A percentile compares a stretch with the other conserved stretches of the same genome.
These are phyloP conservation scores for Hormiphora californensis DNA, from an alignment of 37 sponge, comb jelly and placozoan species.

Conservation along the genomic window DNA sequence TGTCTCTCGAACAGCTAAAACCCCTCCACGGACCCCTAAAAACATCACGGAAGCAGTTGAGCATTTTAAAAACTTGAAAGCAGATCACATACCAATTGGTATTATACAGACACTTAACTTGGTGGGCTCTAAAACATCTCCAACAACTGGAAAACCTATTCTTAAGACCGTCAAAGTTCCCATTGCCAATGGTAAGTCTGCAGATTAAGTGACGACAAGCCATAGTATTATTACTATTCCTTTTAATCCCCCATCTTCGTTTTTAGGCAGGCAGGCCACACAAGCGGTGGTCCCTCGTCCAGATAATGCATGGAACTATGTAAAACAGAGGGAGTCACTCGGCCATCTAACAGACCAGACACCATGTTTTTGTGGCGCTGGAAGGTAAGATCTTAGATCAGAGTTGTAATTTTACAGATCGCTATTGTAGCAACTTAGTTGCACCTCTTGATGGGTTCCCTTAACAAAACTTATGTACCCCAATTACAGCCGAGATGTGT, in stretches of 20 bases:
- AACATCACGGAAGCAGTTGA: background rate
- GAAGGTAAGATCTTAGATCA: conserved; percentile 59
- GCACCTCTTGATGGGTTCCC: background rate
- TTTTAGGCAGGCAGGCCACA: conserved; percentile 4
- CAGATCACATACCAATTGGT: conserved; percentile 8
- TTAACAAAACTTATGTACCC: background rate
- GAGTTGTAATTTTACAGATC: background rate
- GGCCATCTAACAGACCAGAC: conserved; percentile 79
- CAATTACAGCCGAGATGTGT: conserved; percentile 59
- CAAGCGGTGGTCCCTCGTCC: conserved; percentile 59
- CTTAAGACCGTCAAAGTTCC: conserved; percentile 45
- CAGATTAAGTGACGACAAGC: no score
- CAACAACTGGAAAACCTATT: background rate
- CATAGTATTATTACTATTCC: no score
- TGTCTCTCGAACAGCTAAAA: no score
- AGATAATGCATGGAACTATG: conserved; percentile 80
- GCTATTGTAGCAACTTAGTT: background rate
- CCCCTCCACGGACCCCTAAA: background rate
- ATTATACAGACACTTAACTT: conserved; percentile 27
- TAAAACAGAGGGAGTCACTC: conserved; percentile 61
- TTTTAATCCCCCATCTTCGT: no score
- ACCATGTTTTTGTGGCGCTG: conserved; percentile 91
- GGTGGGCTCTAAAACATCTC: background rate
- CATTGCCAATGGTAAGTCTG: conserved; percentile 22
- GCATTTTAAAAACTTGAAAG: background rate